phyloP scores from a whole-genome alignment of 2,888 invertebrate species.

The Prosopocoilus inquinatus region DNA sequence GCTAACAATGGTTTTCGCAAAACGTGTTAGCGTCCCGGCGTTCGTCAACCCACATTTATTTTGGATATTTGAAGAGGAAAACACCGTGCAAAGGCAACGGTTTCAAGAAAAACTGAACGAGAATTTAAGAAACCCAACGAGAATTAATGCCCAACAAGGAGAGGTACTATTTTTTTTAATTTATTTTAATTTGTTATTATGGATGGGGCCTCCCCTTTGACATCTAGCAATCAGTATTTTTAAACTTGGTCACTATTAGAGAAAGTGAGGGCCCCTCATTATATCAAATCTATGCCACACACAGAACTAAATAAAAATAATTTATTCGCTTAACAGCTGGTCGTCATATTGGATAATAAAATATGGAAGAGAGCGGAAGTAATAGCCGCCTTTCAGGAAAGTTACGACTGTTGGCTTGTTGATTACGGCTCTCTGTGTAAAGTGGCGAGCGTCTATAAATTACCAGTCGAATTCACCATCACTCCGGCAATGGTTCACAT shows the following conservation, averaged over 20 bases:
- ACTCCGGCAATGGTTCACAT: slow-evolving; percentile 29
- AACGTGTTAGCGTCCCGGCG: slow-evolving; percentile 27
- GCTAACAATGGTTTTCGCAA: too few relatives aligned
- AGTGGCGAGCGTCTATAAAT: slow-evolving; percentile 27
- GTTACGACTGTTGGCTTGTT: slow-evolving; percentile 35
- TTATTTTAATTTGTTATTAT: too few relatives aligned
- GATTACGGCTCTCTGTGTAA: slow-evolving; percentile 34
- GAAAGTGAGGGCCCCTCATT: too few relatives aligned
- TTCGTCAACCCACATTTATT: slow-evolving; percentile 39
- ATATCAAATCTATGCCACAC: too few relatives aligned
- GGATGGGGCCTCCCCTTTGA: too few relatives aligned
- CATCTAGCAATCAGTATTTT: too few relatives aligned
- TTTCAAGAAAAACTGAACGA: background rate
- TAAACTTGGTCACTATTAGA: too few relatives aligned
- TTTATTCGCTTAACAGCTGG: background rate
- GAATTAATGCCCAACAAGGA: background rate
- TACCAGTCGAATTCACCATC: slow-evolving; percentile 26
- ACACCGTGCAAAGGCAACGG: background rate
- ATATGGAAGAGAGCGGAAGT: slow-evolving; percentile 8
- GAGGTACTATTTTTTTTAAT: background rate
- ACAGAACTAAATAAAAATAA: background rate
- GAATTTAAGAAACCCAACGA: background rate
- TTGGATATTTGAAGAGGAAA: slow-evolving; percentile 31
- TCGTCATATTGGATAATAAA: slow-evolving; percentile 1
- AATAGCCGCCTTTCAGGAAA: background rate